A percentile compares a stretch with the other conserved stretches of the same genome.
phyloP scores from a whole-genome alignment of 2,797 vertebrate species.

The Hafferia zeledoni region DNA sequence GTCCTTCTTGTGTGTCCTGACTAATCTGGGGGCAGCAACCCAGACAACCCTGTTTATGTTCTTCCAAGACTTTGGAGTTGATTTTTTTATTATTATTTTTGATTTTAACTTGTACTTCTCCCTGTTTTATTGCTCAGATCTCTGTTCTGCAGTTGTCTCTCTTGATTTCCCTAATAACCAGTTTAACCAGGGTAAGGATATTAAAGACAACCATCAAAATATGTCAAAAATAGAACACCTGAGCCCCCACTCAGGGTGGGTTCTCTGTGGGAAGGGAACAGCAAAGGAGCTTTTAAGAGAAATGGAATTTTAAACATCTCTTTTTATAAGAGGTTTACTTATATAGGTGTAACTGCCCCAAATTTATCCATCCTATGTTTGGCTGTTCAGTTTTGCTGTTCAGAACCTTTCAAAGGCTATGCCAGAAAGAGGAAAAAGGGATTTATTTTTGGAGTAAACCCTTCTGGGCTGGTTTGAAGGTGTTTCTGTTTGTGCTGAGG shows the following conservation, averaged over 20 bases:
- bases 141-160: background rate
- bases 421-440: constrained; percentile 21
- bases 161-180: background rate
- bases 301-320: background rate
- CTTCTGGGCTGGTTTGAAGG: background rate
- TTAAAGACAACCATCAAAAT: background rate
- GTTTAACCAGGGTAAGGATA: background rate
- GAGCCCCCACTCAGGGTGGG: background rate
- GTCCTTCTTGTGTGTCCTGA: background rate
- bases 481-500: constrained; percentile 2
- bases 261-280: background rate
- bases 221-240: background rate
- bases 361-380: background rate
- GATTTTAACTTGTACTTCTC: background rate
- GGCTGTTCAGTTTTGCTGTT: background rate
- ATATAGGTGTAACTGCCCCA: background rate
- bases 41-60: background rate
- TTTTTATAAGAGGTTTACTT: background rate
- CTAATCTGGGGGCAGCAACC: background rate
- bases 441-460: constrained; percentile 13
- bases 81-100: background rate
- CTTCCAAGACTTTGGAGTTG: background rate
- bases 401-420: background rate
- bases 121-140: background rate
- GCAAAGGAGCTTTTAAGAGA: background rate